Base-by-base conservation (phyloP, 2,113 vertebrate genomes). In the Notarius lentiginosus region DNA sequence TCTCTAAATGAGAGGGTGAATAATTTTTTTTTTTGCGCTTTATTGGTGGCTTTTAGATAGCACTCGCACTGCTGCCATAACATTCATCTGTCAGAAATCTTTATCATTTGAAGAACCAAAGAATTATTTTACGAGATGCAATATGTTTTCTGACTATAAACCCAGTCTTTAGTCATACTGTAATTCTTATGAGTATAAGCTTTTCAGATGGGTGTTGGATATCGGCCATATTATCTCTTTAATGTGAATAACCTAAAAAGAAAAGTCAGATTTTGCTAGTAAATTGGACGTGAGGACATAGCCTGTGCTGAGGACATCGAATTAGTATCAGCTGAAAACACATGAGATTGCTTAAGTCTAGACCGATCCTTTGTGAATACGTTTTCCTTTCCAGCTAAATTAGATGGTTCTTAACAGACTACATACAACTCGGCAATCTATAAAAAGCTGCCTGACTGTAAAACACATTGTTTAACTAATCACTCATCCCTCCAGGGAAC, bases 351-450 rank as follows among this genome's bases (percentile, higher is more conserved):
- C 56, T 53, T 30, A 76, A 47, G 18, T 73, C 82, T n/a, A 41
- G 41, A 61, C 41, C 41, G 63, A 47, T 84, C 4, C 70, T 84
- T 77, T 63, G 41, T 85, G 72, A 24, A 30, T 79, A 20, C 58
- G 30, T 77, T 85, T 60, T 77, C 58, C 17, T 79, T 77, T 51
- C 24, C 70, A 84, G n/a, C 27, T 63, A 85, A 65, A 61, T 77
- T 85, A 85, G 24, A 75, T 34, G 51, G 75, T 12, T 47, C n/a
- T 58, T 18, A 41, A 84, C 60, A 85, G 9, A 79, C 41, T 58
- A 63, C 73, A 77, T 58, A 53, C 84, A 77, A 65, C 34, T 65
- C 24, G 8, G 72, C 58, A 65, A 79, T 63, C 27, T 66, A 30
- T 27, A 79, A 85, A 63, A 79, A 85, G 41, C 10, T 9, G n/a